Evolutionary conservation across 2,888 invertebrate genomes (phyloP), one percentile per base, ranked within the genome.

Genomic region (Athripsodes cinereus): DNA sequence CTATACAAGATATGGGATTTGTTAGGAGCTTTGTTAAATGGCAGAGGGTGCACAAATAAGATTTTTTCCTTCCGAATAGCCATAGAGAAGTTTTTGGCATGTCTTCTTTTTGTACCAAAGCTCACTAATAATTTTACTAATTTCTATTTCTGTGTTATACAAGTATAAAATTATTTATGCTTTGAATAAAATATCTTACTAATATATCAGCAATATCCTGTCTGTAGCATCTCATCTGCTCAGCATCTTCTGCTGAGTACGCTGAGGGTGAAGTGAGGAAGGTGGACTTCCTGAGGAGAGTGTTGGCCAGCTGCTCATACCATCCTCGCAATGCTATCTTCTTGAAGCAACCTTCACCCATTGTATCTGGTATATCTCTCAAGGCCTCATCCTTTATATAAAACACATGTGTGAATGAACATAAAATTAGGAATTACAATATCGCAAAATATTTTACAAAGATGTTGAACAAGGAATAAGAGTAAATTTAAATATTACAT

Each of bases 121-220:
- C n/a, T n/a, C n/a, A n/a, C n/a, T n/a, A n/a, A n/a, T 31, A 8
- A 31, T 6, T 6, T 31, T 31, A 31, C 31, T 11, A 31, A 31
- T 31, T 6, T 31, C 31, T 8, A 11, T 31, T 8, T 11, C 40
- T 40, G 2, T 13, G 40, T 3, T 8, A 40, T 40, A 40, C 8
- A 40, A 40, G 13, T 8, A 40, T 40, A 40, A 40, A 40, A 40
- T 26, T n/a, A 40, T 40, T 5, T 13, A 2, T 40, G n/a, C 13
- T 16, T 40, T 40, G 5, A 40, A 40, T n/a, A n/a, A n/a, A n/a
- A n/a, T n/a, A n/a, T 16, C 81, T 74, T 69, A 89, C 88, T 74
- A 91, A 82, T 50, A 90, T 89, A 70, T 93, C 92, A 0, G 89
- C 86, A 57, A 90, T 87, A 67, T 93, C 93, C 71, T 92, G 92